Percentiles rank a stretch among this genome's conserved stretches.
These are phyloP conservation scores for Acyrthosiphon pisum DNA, from an alignment of 1,140 invertebrate genomes.

Conservation along the genomic window DNA sequence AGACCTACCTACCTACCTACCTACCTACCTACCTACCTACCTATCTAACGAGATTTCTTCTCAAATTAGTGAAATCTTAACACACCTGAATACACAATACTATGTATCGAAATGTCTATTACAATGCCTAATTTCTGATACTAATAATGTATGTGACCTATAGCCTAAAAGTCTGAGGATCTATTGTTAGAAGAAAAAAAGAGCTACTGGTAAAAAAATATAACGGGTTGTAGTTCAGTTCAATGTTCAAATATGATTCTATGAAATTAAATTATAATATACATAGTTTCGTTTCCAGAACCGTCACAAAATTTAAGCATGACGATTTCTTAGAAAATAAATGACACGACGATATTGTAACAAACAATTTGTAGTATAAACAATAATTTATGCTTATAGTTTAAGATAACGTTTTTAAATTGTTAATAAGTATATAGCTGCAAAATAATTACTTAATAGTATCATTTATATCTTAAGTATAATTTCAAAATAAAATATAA, in stretches of 20 bases:
- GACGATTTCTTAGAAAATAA: not conserved
- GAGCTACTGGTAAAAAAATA: not conserved
- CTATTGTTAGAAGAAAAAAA: not conserved
- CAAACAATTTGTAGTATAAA: not conserved
- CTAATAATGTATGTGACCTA: not conserved
- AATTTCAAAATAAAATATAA: not conserved
- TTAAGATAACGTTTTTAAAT: not conserved
- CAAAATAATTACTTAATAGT: not conserved
- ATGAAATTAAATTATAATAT: not conserved
- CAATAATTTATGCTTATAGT: not conserved
- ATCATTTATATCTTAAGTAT: not conserved
- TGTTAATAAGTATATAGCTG: not conserved
- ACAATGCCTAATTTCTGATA: not conserved
- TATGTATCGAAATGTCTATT: not conserved
- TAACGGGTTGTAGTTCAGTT: not conserved
- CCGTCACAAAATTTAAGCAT: too few relatives aligned
- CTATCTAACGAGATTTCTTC: not conserved
- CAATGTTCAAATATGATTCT: not conserved
- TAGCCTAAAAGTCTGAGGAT: not conserved
- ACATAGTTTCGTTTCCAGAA: not conserved
- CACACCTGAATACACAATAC: not conserved
- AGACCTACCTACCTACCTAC: not conserved
- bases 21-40: too few relatives aligned
- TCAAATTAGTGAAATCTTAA: slow-evolving; percentile 13
- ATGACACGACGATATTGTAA: not conserved